Evolutionary conservation across 1,140 invertebrate species (phyloP), one percentile per base, ranked within the genome.

Genomic region (Megalonaias nervosa): DNA sequence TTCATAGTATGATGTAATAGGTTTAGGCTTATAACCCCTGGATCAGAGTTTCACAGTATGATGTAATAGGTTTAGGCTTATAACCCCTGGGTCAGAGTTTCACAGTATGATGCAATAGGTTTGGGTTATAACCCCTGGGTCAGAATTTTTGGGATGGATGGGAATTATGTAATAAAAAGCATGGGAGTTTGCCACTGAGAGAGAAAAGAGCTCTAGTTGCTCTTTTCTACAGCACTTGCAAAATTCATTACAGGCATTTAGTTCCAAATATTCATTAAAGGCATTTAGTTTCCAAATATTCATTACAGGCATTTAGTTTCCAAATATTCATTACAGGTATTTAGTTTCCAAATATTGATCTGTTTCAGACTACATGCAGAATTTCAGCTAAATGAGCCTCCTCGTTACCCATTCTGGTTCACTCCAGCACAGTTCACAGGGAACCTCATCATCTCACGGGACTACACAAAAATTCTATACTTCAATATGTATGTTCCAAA

Each of bases 351-450:
- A 48, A 48, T 6, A 11, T 48, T 48, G 38, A 48, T 48, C 79
- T 62, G 23, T 79, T 86, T 31, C 82, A 91, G 91, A 72, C 86
- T 91, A 55, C 91, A 92, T 87, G 88, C 89, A 69, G 91, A 92
- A 77, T 92, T 89, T 75, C 91, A 92, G 80, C 74, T 92, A 59
- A 91, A 91, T 83, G 82, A 89, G 48, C 90, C 90, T 12, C 91
- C 91, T n/a, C 78, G 80, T 58, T 82, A 85, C 71, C 91, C 91
- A 77, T 91, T 91, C 74, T 92, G 91, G 91, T 91, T 91, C 77
- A 92, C 90, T 13, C 91, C 91, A 38, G 88, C 87, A 14, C 90
- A 91, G 81, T 91, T 91, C 72, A 86, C 82, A 9, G 90, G 90
- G 17, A 81, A 82, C 62, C 59, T 91, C 19, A 85, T 88, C 15